Conservation (phyloP, 1,140 invertebrate genomes). For the Cydia amplana region DNA sequence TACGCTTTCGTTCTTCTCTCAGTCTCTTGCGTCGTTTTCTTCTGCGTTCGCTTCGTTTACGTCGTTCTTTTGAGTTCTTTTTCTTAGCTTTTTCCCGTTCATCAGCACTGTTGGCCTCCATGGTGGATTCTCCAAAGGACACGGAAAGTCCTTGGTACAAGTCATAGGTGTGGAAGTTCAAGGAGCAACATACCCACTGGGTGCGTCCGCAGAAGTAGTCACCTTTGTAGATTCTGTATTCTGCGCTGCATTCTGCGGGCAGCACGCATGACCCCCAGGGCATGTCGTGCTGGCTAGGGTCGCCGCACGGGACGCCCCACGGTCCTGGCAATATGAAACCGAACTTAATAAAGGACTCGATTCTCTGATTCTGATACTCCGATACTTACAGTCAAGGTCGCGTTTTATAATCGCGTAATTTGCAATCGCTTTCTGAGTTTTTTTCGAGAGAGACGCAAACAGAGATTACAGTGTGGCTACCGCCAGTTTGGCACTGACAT, state of each 20-base stretch:
- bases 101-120: slow-evolving; percentile 56
- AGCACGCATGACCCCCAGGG: slow-evolving; percentile 29
- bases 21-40: slow-evolving; percentile 49
- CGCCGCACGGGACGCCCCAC: slow-evolving; percentile 27
- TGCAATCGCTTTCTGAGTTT: too few species aligned
- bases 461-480: too few species aligned
- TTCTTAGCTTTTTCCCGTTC: slow-evolving; percentile 42
- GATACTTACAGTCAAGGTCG: too few species aligned
- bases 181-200: slow-evolving; percentile 21
- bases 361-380: too few species aligned
- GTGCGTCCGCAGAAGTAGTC: slow-evolving; percentile 33
- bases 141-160: slow-evolving; percentile 63
- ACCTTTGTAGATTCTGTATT: slow-evolving; percentile 22
- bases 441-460: too few species aligned
- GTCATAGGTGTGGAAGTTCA: slow-evolving; percentile 39
- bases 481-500: too few species aligned
- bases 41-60: slow-evolving; percentile 40
- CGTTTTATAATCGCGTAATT: too few species aligned
- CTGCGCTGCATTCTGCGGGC: background rate
- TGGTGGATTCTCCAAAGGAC: slow-evolving; percentile 58
- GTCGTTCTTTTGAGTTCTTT: slow-evolving; percentile 47
- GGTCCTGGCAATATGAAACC: slow-evolving; percentile 14
- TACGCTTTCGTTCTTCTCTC: slow-evolving; percentile 54
- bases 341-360: background rate
- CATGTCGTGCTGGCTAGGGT: slow-evolving; percentile 32